phyloP scores from a whole-genome alignment of 2,797 vertebrate genomes.

The Nannoperca australis region DNA sequence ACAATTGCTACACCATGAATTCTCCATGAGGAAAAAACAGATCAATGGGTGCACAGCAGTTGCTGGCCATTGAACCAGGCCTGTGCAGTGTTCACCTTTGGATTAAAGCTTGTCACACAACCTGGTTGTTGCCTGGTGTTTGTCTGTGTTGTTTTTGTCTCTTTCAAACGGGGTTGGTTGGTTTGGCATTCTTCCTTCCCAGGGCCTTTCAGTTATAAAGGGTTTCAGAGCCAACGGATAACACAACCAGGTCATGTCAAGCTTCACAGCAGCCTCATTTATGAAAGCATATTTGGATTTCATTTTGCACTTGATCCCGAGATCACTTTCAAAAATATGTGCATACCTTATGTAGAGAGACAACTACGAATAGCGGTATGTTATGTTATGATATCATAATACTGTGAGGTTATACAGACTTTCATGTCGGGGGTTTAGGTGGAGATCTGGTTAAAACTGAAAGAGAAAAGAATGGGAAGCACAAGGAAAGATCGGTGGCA shows the following conservation, averaged over 20 bases:
- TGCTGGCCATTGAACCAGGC: too few relatives aligned
- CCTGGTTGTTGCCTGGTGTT: slow-evolving; percentile 1
- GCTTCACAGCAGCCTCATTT: background rate
- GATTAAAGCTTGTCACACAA: background rate
- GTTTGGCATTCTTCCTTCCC: slow-evolving; percentile 7
- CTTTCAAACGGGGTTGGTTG: background rate
- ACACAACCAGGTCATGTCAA: background rate
- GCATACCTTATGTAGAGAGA: slow-evolving; percentile 10
- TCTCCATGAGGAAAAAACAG: background rate
- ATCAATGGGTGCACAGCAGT: background rate
- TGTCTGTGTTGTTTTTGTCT: background rate
- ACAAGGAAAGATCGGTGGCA: background rate
- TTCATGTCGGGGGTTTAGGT: background rate
- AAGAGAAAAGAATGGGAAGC: slow-evolving; percentile 7
- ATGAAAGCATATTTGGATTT: slow-evolving; percentile 26
- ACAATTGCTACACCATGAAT: background rate
- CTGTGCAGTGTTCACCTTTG: background rate
- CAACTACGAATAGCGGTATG: background rate
- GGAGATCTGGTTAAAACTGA: background rate
- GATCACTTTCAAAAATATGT: slow-evolving; percentile 13
- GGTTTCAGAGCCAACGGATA: slow-evolving; percentile 5
- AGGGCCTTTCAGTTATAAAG: background rate
- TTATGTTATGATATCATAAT: slow-evolving; percentile 5
- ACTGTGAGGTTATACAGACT: too few relatives aligned
- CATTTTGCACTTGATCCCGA: slow-evolving; percentile 19